phyloP scores from a whole-genome alignment of 2,113 vertebrate genomes.

The Myocastor coypus region DNA sequence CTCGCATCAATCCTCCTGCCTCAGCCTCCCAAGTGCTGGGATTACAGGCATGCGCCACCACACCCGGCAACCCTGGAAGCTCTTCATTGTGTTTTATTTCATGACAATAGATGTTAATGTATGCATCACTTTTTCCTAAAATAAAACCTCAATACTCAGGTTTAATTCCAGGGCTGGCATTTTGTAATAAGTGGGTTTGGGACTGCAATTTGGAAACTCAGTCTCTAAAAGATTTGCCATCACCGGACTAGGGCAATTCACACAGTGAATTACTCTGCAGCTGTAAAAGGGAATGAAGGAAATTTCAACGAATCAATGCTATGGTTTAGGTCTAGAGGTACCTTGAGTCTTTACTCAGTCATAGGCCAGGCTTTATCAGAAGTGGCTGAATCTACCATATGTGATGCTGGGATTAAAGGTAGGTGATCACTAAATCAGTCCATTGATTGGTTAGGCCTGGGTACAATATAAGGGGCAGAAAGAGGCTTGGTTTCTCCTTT shows the following conservation, averaged over 20 bases:
- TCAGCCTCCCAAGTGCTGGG: too few relatives aligned
- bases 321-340: not conserved
- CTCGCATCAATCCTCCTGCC: too few relatives aligned
- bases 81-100: not conserved
- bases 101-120: not conserved
- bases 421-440: not conserved
- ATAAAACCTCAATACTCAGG: not conserved
- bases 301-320: not conserved
- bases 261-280: not conserved
- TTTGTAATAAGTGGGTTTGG: not conserved
- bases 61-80: too few relatives aligned
- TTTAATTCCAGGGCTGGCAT: not conserved
- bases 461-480: not conserved
- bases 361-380: not conserved
- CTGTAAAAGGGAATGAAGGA: slow-evolving; percentile 18
- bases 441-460: not conserved
- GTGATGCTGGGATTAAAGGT: not conserved
- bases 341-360: not conserved
- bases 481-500: not conserved
- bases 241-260: not conserved
- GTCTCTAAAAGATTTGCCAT: not conserved
- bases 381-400: not conserved
- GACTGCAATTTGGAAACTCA: not conserved
- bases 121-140: not conserved
- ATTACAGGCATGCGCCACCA: too few relatives aligned